Evolutionary conservation across 1,140 invertebrate species (phyloP), one percentile per base, ranked within the genome.

Genomic region (Atta cephalotes): DNA sequence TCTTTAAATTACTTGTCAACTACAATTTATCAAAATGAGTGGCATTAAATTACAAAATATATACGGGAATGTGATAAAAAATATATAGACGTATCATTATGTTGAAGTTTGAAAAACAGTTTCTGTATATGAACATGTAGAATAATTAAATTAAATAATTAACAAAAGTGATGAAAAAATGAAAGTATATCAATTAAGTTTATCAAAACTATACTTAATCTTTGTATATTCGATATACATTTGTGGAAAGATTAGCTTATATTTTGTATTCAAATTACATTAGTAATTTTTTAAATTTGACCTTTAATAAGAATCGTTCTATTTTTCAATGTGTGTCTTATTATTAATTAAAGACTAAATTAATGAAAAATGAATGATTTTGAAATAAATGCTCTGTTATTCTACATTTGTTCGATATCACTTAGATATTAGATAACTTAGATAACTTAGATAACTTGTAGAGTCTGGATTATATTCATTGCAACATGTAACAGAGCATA

Each of bases 1-100:
- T 39, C 65, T 56, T 81, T 81, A 70, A 71, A 56, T 81, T 71
- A 71, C 65, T 14, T 4, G 49, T 56, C 65, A 39, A 7, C 7
- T 70, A 25, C 12, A 6, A 66, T 78, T 31, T 45, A 28, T 79
- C 25, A 66, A 21, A 49, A 21, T 51, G 35, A 66, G n/a, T 79
- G 25, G 12, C 14, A 6, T 5, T 49, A 31, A 63, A 78, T 35
- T 16, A 14, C 28, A 49, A 21, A 14, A 45, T 63, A 28, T 63
- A 0, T 6, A 49, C 35, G 21, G 21, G 7, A 25, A 35, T 18
- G 25, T 14, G 6, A 0, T 3, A 58, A 74, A 35, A 21, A 14
- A 51, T 16, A n/a, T 39, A 10, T 25, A 62, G 7, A 21, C 49
- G 10, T 28, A 21, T 49, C 3, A 72, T 49, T 49, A 21, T 2